These are phyloP conservation scores for Dorcus parallelipipedus DNA, from an alignment of 2,888 invertebrate genomes.

Conservation along the genomic window DNA sequence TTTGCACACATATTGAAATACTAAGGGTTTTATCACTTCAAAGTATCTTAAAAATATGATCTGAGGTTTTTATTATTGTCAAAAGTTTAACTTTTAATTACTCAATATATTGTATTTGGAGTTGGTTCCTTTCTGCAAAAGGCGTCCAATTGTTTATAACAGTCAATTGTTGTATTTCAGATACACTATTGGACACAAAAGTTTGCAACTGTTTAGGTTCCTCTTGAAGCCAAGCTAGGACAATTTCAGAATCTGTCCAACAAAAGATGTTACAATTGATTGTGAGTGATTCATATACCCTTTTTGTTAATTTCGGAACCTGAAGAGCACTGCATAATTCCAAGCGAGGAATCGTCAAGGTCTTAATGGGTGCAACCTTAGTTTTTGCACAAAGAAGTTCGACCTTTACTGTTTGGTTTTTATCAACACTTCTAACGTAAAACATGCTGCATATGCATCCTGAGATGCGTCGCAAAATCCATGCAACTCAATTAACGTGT, in stretches of 20 bases:
- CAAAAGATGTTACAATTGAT: background rate
- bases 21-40: too few species aligned
- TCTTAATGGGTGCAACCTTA: constrained; percentile 17
- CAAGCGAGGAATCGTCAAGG: constrained; percentile 19
- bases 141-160: background rate
- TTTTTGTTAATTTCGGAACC: constrained; percentile 11
- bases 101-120: too few species aligned
- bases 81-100: too few species aligned
- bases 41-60: too few species aligned
- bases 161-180: background rate
- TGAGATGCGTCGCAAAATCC: constrained; percentile 4
- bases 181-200: background rate
- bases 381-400: constrained; percentile 12
- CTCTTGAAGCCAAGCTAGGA: background rate
- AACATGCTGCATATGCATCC: constrained; percentile 12
- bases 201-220: background rate
- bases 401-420: background rate
- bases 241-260: background rate
- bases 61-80: too few species aligned
- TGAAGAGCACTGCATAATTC: constrained; percentile 21
- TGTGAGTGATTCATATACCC: constrained; percentile 2
- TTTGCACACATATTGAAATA: too few species aligned
- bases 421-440: constrained; percentile 1
- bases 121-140: too few species aligned
- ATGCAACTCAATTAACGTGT: constrained; percentile 1